These are phyloP conservation scores for Dryoscopus gambensis DNA, from an alignment of 2,113 vertebrate genomes.

Conservation along the genomic window DNA sequence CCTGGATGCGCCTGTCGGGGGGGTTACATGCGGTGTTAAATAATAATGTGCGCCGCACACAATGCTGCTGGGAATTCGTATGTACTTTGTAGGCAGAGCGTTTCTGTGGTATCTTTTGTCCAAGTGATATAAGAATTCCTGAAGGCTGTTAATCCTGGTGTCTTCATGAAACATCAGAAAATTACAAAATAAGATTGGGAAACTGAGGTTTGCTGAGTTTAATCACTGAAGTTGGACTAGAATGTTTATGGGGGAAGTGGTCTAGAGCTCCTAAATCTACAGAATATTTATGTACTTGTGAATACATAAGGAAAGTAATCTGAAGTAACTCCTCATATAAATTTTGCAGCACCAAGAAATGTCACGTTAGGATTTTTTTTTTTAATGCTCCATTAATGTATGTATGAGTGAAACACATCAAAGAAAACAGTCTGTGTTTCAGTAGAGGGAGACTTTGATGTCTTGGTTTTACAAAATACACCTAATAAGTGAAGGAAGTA, in stretches of 20 bases:
- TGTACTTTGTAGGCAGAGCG: not conserved
- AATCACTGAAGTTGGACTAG: not conserved
- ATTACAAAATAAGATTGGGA: not conserved
- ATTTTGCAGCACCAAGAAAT: not conserved
- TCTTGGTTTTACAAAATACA: not conserved
- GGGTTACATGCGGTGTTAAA: not conserved
- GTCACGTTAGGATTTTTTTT: not conserved
- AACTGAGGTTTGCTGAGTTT: not conserved
- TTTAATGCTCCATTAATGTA: rapidly evolving
- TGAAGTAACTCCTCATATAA: not conserved
- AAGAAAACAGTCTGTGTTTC: not conserved
- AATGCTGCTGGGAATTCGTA: rapidly evolving
- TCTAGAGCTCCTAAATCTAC: not conserved
- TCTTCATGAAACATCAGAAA: not conserved
- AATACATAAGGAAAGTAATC: not conserved
- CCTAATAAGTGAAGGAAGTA: not conserved
- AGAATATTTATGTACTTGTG: not conserved
- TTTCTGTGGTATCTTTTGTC: not conserved
- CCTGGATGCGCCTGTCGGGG: not conserved
- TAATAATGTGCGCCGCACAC: not conserved
- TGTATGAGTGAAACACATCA: not conserved
- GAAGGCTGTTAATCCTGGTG: not conserved
- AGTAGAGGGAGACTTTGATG: not conserved
- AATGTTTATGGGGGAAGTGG: not conserved
- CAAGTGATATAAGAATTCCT: not conserved